A percentile compares a stretch with the other conserved stretches of the same genome.
Evolutionary conservation across 2,888 invertebrate genomes (phyloP).

Genomic region (Patella depressa): DNA sequence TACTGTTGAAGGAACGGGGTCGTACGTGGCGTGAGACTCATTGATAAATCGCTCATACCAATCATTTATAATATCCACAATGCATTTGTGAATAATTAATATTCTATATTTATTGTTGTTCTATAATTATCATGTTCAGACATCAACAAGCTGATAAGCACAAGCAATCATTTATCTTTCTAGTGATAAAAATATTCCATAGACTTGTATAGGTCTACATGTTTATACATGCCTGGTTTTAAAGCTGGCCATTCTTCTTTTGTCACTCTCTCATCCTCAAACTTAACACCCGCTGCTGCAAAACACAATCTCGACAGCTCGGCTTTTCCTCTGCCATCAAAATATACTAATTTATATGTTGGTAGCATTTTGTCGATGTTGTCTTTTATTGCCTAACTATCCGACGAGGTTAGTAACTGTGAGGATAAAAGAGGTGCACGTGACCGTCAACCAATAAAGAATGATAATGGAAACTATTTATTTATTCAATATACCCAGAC

Average conservation of each 20-base stretch:
- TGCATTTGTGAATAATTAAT: no score
- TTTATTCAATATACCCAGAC: background rate
- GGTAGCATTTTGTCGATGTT: background rate
- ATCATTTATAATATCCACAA: no score
- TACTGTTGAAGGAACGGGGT: no score
- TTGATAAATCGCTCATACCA: no score
- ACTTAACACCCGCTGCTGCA: constrained; percentile 25
- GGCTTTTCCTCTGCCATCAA: constrained; percentile 25
- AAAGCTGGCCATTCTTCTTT: constrained; percentile 17
- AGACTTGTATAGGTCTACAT: no score
- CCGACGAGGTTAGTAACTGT: background rate
- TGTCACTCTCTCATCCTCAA: constrained; percentile 15
- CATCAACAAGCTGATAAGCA: no score
- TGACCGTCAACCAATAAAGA: no score
- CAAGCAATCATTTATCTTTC: no score
- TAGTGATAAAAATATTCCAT: no score
- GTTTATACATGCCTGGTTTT: constrained; percentile 13
- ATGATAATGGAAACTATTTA: background rate
- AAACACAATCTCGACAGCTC: constrained; percentile 22
- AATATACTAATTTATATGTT: constrained; percentile 24
- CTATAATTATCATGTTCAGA: no score
- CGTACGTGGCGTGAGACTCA: no score
- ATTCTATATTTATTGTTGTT: no score
- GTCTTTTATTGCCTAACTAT: background rate
- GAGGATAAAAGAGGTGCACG: background rate